Evolutionary conservation across 2,797 vertebrate species (phyloP).

Genomic region (Florisuga fusca): DNA sequence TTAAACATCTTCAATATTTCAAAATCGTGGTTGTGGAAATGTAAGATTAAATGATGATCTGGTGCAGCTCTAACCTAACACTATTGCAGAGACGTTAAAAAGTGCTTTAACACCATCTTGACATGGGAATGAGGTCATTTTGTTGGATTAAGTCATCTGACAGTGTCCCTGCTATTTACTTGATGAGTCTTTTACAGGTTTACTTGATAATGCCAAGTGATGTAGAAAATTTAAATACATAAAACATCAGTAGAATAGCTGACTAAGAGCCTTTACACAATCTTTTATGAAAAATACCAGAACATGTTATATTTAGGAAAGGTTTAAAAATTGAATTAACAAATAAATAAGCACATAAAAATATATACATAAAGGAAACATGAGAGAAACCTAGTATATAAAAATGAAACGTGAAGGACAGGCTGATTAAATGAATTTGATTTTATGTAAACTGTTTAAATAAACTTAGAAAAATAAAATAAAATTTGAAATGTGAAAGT

Average conservation of each 20-base stretch:
- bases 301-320: conserved; percentile 69
- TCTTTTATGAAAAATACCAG: conserved; percentile 61
- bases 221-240: conserved; percentile 68
- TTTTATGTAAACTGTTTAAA: background rate
- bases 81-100: background rate
- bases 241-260: conserved; percentile 54
- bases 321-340: conserved; percentile 68
- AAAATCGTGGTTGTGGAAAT: background rate
- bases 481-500: background rate
- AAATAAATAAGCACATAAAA: conserved; percentile 67
- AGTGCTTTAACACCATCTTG: background rate
- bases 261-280: conserved; percentile 59
- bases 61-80: background rate
- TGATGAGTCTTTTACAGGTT: conserved; percentile 38
- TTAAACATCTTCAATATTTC: conserved; percentile 58
- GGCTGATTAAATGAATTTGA: background rate
- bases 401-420: conserved; percentile 13
- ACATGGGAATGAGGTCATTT: background rate
- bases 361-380: conserved; percentile 57
- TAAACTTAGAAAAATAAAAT: background rate
- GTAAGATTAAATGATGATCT: conserved; percentile 15
- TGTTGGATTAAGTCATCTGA: conserved; percentile 29
- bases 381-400: background rate
- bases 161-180: background rate
- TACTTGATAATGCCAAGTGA: conserved; percentile 49